Evolutionary conservation across 2,888 invertebrate species (phyloP).

Genomic region (Esperia sulphurella): DNA sequence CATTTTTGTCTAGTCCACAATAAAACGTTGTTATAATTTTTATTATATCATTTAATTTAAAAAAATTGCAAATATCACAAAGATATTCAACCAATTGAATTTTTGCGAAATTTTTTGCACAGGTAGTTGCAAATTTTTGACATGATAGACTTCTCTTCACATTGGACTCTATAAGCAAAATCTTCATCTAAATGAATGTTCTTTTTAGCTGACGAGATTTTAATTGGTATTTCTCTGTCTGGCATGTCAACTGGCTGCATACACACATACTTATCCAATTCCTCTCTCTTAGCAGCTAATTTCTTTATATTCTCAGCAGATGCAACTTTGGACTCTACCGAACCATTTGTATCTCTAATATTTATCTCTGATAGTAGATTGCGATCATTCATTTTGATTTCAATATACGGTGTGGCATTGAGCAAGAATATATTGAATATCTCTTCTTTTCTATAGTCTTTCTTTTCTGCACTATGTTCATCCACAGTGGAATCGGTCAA

Average conservation of each 20-base stretch:
- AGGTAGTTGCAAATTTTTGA: constrained; percentile 56
- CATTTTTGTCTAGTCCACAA: constrained; percentile 62
- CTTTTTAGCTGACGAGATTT: constrained; percentile 53
- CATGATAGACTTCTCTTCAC: constrained; percentile 46
- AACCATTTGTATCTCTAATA: constrained; percentile 31
- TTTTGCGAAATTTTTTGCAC: constrained; percentile 57
- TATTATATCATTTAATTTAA: constrained; percentile 20
- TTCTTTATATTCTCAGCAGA: constrained; percentile 56
- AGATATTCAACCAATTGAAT: constrained; percentile 7
- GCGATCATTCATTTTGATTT: constrained; percentile 50
- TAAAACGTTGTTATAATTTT: constrained; percentile 51
- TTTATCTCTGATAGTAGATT: constrained; percentile 55
- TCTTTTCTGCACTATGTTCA: constrained; percentile 26
- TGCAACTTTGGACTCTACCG: constrained; percentile 30
- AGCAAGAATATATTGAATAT: constrained; percentile 45
- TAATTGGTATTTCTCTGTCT: constrained; percentile 61
- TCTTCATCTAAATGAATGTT: constrained; percentile 56
- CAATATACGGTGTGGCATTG: constrained; percentile 34
- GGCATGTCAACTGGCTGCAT: constrained; percentile 23
- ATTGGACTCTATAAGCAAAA: constrained; percentile 28
- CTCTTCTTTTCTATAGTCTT: constrained; percentile 30
- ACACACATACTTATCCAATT: constrained; percentile 37
- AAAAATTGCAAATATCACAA: constrained; percentile 3
- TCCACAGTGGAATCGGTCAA: constrained; percentile 42
- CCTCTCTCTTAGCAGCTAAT: constrained; percentile 42